Base-by-base conservation (phyloP, 2,113 vertebrate species). In the Fregetta grallaria region DNA sequence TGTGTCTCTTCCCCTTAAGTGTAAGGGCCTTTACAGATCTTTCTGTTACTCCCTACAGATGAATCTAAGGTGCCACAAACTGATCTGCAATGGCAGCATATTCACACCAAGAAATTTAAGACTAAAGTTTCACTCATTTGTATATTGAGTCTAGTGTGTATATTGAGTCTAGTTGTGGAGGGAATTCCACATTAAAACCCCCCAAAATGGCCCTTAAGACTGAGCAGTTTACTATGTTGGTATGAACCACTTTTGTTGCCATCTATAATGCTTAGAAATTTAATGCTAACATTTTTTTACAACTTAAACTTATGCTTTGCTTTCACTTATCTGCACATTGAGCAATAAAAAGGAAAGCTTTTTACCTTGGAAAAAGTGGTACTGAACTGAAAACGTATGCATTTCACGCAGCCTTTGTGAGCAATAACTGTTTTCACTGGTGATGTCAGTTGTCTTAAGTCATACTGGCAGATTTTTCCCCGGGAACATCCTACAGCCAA, bases 371-470 rank as follows among this genome's bases (percentile, higher is more conserved):
- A 96, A 90, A 97, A 97, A 93, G 80, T 96, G 92, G 90, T 94
- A 61, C 96, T 98, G 96, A 97, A 98, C 98, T 99, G 99, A 97
- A 99, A 98, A 47, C 98, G 98, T 93, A 99, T 98, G 95, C 98
- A 99, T 34, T 98, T 99, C 91, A 99, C 99, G n/a, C 98, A 99
- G 81, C 99, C 99, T 96, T 99, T 99, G 96, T 99, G 99, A 66
- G 99, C 99, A 66, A 58, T 90, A 32, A 98, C 98, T 91, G 98
- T 96, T 97, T 98, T 99, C 91, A 99, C 97, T 16, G 99, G 99
- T 34, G 98, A 96, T 42, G 98, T 99, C 89, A 99, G 97, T 97
- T 99, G 99, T 86, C 99, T 98, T 95, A 99, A 98, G 96, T 99
- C 99, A 80, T 99, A 99, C 36, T 99, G 98, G 96, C 98, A 99